Percentiles rank a stretch among this genome's conserved stretches.
Conservation (phyloP, 2,797 vertebrate species). For the Macrochelys suwanniensis region DNA sequence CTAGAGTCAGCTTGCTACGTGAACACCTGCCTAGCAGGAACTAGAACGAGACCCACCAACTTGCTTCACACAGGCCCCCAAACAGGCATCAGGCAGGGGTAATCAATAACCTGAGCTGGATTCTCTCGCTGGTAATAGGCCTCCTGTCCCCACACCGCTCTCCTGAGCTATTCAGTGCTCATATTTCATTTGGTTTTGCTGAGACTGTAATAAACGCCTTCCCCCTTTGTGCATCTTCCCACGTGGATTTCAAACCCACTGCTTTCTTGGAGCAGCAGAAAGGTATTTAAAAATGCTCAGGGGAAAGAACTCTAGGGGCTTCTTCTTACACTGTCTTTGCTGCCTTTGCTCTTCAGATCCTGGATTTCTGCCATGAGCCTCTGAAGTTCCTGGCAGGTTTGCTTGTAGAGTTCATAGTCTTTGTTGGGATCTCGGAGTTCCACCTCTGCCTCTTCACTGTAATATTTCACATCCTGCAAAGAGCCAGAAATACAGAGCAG, state of each 20-base stretch:
- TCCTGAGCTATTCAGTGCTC: background rate
- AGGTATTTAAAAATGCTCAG: background rate
- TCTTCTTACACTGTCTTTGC: constrained; percentile 90
- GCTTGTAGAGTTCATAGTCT: constrained; percentile 93
- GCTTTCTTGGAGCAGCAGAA: background rate
- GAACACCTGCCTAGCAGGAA: background rate
- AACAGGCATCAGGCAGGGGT: accelerated
- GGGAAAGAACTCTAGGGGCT: accelerated
- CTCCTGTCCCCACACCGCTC: background rate
- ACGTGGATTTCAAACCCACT: accelerated
- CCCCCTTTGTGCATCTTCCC: accelerated
- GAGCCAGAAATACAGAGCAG: background rate
- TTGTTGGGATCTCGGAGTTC: constrained; percentile 90
- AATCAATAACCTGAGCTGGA: background rate
- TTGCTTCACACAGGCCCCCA: accelerated
- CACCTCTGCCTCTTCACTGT: constrained; percentile 94
- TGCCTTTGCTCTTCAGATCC: constrained; percentile 93
- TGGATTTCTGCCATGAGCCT: constrained; percentile 96
- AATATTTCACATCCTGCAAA: constrained; percentile 89
- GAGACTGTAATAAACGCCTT: accelerated
- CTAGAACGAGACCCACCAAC: accelerated
- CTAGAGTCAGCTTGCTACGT: background rate
- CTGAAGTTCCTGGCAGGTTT: constrained; percentile 92
- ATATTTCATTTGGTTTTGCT: accelerated
- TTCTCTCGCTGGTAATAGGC: background rate